A percentile compares a stretch with the other conserved stretches of the same genome.
These are phyloP conservation scores for Quadroppia sp. DNA, from an alignment of 2,888 invertebrate species.

Conservation along the genomic window DNA sequence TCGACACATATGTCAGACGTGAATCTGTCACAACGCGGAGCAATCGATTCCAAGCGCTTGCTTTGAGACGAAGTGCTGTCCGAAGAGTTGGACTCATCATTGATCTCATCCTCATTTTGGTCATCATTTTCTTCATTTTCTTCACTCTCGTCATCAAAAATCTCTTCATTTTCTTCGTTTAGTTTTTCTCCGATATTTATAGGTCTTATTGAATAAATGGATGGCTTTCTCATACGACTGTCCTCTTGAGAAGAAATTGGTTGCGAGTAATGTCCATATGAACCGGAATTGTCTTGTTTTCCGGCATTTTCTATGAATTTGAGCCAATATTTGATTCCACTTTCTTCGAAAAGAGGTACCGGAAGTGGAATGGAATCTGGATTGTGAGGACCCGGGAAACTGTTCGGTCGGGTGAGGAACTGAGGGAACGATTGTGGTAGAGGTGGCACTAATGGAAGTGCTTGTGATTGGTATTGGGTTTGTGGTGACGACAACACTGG, in stretches of 20 bases:
- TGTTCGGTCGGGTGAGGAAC: constrained; percentile 3
- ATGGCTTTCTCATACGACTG: not conserved
- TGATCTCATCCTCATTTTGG: not conserved
- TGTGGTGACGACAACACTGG: not conserved
- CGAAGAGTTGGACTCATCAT: constrained; percentile 3
- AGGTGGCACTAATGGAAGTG: not conserved
- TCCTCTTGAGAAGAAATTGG: not conserved
- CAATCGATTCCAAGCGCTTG: constrained; percentile 33
- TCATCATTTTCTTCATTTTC: not conserved
- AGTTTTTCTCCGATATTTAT: constrained; percentile 13
- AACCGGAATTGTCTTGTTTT: not conserved
- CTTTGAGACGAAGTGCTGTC: not conserved
- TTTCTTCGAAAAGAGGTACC: constrained; percentile 33
- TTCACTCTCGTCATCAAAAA: constrained; percentile 1
- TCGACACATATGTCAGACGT: constrained; percentile 62
- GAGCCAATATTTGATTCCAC: constrained; percentile 43
- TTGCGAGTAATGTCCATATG: not conserved
- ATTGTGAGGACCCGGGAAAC: constrained; percentile 36
- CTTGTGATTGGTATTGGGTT: not conserved
- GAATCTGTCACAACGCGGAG: constrained; percentile 49
- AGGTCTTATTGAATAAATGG: not conserved
- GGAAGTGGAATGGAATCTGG: constrained; percentile 37
- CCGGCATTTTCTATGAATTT: constrained; percentile 41
- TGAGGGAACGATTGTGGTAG: constrained; percentile 7
- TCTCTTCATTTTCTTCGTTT: not conserved